phyloP scores from a whole-genome alignment of 2,888 invertebrate species.

The Drosophila anomelani region DNA sequence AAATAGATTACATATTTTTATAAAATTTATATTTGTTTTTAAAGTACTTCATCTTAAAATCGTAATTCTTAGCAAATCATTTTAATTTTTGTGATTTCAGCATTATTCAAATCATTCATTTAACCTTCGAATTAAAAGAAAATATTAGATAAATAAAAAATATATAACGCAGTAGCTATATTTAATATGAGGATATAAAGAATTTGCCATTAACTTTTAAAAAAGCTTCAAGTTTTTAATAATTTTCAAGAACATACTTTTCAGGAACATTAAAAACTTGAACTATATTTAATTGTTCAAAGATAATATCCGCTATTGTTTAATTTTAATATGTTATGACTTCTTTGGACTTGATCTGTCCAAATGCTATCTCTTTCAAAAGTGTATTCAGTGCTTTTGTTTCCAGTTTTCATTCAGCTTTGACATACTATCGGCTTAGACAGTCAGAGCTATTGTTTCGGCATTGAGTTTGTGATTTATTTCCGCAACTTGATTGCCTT shows the following conservation, averaged over 20 bases:
- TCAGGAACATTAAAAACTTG: neutral
- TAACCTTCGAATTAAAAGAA: neutral
- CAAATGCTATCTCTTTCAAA: constrained; percentile 11
- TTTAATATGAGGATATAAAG: neutral
- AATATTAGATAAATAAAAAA: neutral
- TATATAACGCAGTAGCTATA: neutral
- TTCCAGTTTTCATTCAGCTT: constrained; percentile 27
- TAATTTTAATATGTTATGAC: neutral
- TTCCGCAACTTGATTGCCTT: constrained; percentile 30
- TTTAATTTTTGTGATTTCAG: neutral
- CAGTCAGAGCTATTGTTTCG: constrained; percentile 35
- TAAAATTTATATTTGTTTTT: neutral
- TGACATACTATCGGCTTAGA: constrained; percentile 31
- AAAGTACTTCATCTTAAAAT: neutral
- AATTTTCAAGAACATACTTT: too few species aligned
- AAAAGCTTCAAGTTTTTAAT: neutral
- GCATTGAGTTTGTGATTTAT: constrained; percentile 45
- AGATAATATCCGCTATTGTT: neutral
- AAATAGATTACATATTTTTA: neutral
- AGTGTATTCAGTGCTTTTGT: constrained; percentile 8
- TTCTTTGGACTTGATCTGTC: constrained; percentile 3
- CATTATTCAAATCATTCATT: neutral
- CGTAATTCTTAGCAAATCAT: neutral
- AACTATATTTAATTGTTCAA: neutral
- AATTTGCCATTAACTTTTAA: too few species aligned